A percentile compares a stretch with the other conserved stretches of the same genome.
phyloP scores from a whole-genome alignment of 2,888 invertebrate genomes.

The Arctia plantaginis region DNA sequence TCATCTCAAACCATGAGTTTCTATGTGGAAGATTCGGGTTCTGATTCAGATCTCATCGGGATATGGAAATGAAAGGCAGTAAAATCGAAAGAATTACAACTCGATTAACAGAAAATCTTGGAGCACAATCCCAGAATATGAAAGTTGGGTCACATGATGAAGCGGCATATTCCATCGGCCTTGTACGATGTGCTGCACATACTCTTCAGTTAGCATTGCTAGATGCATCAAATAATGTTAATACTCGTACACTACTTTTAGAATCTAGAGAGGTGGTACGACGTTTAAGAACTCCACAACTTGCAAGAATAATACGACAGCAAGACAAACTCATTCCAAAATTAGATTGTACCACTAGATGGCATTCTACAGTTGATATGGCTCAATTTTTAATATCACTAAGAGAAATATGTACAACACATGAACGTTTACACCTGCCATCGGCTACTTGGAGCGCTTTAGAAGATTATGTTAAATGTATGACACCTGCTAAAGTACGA shows the following conservation, averaged over 20 bases:
- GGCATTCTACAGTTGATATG: conserved; percentile 18
- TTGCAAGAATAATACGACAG: background rate
- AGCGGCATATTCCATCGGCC: conserved; percentile 6
- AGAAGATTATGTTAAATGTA: background rate
- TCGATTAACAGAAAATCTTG: conserved; percentile 3
- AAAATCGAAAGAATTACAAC: background rate
- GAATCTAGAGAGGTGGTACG: conserved; percentile 6
- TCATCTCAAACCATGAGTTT: too few species aligned
- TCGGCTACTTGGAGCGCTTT: conserved; percentile 3
- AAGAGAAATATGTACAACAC: conserved; percentile 8
- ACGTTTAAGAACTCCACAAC: conserved; percentile 13
- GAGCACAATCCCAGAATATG: background rate
- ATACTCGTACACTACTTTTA: conserved; percentile 4
- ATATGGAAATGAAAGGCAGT: background rate
- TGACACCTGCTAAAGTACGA: conserved; percentile 10
- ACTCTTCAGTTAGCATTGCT: conserved; percentile 9
- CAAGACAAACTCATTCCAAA: conserved; percentile 7
- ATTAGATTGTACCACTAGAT: conserved; percentile 18
- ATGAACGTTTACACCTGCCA: background rate
- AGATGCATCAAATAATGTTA: conserved; percentile 1
- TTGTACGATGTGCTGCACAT: conserved; percentile 11
- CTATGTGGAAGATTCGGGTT: background rate
- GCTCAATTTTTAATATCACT: conserved; percentile 4
- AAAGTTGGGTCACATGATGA: background rate
- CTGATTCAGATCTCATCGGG: background rate